A percentile compares a stretch with the other conserved stretches of the same genome.
These are phyloP conservation scores for Muscicapa comitata DNA, from an alignment of 2,797 vertebrate species.

Conservation along the genomic window DNA sequence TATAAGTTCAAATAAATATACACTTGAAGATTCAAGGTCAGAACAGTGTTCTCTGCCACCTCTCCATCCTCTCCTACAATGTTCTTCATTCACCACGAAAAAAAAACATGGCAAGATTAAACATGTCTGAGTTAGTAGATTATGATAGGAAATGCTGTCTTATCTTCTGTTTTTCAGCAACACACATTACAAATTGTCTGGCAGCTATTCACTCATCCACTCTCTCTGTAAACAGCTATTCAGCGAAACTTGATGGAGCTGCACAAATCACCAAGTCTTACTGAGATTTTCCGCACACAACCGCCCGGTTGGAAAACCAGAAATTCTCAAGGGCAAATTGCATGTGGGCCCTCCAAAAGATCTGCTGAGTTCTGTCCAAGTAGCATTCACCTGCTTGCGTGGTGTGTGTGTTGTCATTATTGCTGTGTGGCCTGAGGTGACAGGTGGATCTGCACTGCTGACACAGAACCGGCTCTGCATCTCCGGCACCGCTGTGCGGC, in stretches of 20 bases:
- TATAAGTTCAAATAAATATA: neutral
- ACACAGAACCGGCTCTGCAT: neutral
- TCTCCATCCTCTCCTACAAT: neutral
- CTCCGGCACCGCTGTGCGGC: neutral
- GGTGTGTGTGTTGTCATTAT: neutral
- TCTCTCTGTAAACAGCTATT: slow-evolving; percentile 39
- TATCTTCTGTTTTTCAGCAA: slow-evolving; percentile 53
- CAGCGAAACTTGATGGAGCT: slow-evolving; percentile 17
- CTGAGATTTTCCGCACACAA: neutral
- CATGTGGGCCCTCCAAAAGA: rapidly evolving
- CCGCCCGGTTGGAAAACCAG: neutral
- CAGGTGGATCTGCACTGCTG: neutral
- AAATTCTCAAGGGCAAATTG: neutral
- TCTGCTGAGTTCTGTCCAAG: neutral
- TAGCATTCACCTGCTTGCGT: neutral
- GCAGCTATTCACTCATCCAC: slow-evolving; percentile 41
- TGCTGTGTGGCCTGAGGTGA: neutral
- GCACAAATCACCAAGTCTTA: neutral
- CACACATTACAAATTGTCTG: slow-evolving; percentile 51
- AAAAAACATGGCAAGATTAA: neutral
- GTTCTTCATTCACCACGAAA: neutral
- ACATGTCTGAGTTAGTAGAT: slow-evolving; percentile 21
- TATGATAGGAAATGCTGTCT: slow-evolving; percentile 31
- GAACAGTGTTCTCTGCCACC: neutral
- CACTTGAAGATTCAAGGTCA: slow-evolving; percentile 18